Conservation (phyloP, 2,113 vertebrate genomes). For the Microcebus ravelobensis region DNA sequence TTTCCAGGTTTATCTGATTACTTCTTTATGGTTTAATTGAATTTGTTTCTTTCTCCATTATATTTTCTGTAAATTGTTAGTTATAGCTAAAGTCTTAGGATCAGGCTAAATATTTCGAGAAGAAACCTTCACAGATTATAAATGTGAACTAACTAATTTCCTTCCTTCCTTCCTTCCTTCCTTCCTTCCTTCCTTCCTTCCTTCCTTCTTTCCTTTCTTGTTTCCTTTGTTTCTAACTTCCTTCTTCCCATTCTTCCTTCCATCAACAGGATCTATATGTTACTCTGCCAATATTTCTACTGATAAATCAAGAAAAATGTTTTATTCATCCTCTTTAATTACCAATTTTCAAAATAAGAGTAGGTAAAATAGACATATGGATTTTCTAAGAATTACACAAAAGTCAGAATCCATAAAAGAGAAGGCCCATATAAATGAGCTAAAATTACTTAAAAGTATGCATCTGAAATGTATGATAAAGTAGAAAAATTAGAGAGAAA, state of each 20-base stretch:
- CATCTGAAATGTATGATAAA: neutral
- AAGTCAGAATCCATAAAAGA: neutral
- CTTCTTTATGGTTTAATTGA: neutral
- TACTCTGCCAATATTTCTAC: neutral
- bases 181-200: no score
- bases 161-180: neutral
- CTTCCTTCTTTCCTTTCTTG: neutral
- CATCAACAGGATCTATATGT: neutral
- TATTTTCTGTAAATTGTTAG: conserved; percentile 6
- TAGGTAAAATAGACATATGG: neutral
- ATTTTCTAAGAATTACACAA: neutral
- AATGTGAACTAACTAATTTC: neutral
- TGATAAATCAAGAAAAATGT: neutral
- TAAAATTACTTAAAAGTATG: neutral
- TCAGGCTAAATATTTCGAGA: neutral
- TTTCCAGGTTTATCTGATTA: neutral
- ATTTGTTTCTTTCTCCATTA: neutral
- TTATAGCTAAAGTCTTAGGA: neutral
- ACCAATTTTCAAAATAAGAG: neutral
- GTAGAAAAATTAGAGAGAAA: neutral
- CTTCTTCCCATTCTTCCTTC: neutral
- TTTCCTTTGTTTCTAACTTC: neutral
- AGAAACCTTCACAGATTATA: neutral
- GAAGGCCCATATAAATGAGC: neutral
- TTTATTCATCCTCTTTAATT: neutral